Evolutionary conservation across 2,113 vertebrate genomes (phyloP), one percentile per base, ranked within the genome.

Genomic region (Syngnathoides biaculeatus): DNA sequence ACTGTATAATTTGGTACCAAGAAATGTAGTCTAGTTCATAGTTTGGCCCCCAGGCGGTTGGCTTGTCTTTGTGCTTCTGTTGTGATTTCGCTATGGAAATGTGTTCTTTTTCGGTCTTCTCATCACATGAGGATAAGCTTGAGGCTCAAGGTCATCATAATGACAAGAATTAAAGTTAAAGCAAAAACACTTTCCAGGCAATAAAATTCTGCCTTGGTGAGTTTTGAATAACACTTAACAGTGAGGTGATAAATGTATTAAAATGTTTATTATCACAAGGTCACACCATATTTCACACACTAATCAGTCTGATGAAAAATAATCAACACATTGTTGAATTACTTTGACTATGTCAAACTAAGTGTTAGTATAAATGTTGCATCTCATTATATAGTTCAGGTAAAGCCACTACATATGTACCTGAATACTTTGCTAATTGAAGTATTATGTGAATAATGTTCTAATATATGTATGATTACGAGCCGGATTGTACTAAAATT

Each of bases 121-220:
- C 24, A n/a, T 9, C 85, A 89, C 89, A 90, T 84, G 88, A 42
- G 50, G 40, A 64, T 64, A 72, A 9, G 76, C 86, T 72, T 17
- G 22, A 48, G 82, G 81, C 82, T 71, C 59, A 66, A 4, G 20
- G 2, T 59, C 69, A 68, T 74, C 6, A 53, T 55, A 53, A 38
- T 20, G 74, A 50, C 59, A 24, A 71, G 60, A 53, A 58, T 17
- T 64, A 40, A 65, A 72, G 26, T 5, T n/a, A 71, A 62, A 47
- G 42, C 13, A n/a, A 70, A 66, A 38, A 26, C 2, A 8, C 19
- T 55, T 55, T 26, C 52, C 24, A 15, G 26, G 30, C 26, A 30
- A 14, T 30, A 30, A 55, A 26, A 57, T 12, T n/a, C 20, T 50
- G 48, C 48, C 48, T 50, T 50, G 14, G 3, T 22, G 48, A 2